Percentiles rank a stretch among this genome's conserved stretches.
These are phyloP conservation scores for Drosophila subobscura DNA, from an alignment of 1,140 invertebrate species.

Conservation along the genomic window DNA sequence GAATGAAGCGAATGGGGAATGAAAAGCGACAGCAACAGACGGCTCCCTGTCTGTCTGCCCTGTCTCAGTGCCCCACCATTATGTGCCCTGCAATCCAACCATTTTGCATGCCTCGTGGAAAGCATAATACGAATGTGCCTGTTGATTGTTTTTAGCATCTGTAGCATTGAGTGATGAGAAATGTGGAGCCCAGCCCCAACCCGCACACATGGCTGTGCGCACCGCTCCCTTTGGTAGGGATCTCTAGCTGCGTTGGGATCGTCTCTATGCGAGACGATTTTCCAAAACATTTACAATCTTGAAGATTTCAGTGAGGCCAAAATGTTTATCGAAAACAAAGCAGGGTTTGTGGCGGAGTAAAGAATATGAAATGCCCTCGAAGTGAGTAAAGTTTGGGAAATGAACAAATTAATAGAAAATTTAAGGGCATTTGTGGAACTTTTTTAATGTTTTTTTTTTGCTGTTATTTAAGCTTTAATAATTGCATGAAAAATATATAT, in stretches of 20 bases:
- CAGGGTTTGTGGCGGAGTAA: background rate
- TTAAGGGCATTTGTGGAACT: background rate
- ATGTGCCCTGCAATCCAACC: conserved; percentile 20
- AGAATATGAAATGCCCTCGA: background rate
- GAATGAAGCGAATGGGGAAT: conserved; percentile 50
- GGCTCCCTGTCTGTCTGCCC: too few relatives aligned
- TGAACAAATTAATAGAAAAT: background rate
- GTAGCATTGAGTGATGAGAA: conserved; percentile 73
- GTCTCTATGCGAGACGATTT: conserved; percentile 47
- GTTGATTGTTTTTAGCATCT: conserved; percentile 78
- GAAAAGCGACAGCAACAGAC: conserved; percentile 51
- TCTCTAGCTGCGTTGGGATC: conserved; percentile 25
- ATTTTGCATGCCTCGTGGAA: conserved; percentile 63
- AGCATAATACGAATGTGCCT: conserved; percentile 53
- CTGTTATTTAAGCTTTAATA: too few relatives aligned
- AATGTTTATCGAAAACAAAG: conserved; percentile 51
- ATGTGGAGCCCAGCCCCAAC: conserved; percentile 17
- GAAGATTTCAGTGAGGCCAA: conserved; percentile 23
- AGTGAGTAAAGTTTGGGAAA: background rate
- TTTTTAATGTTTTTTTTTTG: background rate
- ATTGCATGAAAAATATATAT: too few relatives aligned
- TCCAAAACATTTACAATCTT: conserved; percentile 69
- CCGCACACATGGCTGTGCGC: conserved; percentile 21
- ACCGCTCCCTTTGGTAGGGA: conserved; percentile 10
- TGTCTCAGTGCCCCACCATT: conserved; percentile 7